Percentiles rank a stretch among this genome's conserved stretches.
phyloP scores from a whole-genome alignment of 2,888 invertebrate genomes.

The Xestia sexstrigata region DNA sequence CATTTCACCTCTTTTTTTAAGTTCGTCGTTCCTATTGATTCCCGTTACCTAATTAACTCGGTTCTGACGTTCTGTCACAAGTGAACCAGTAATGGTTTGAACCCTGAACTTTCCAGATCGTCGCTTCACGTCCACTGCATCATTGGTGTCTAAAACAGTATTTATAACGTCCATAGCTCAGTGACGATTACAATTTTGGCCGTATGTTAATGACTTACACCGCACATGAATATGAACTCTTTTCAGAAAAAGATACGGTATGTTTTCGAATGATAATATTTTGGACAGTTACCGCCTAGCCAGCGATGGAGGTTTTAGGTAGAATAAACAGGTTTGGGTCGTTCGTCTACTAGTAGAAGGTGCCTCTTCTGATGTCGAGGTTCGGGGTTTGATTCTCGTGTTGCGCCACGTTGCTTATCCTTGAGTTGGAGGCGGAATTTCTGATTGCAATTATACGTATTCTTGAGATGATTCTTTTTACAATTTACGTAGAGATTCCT shows the following conservation, averaged over 20 bases:
- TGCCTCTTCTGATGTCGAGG: constrained; percentile 61
- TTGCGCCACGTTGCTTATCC: constrained; percentile 53
- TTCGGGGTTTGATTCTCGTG: constrained; percentile 57
- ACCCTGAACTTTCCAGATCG: constrained; percentile 37
- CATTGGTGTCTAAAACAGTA: constrained; percentile 60
- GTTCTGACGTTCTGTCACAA: neutral
- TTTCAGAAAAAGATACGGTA: accelerated
- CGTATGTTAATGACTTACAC: constrained; percentile 47
- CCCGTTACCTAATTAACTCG: constrained; percentile 3
- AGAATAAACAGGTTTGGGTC: constrained; percentile 68
- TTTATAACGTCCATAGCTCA: constrained; percentile 58
- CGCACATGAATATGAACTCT: constrained; percentile 43
- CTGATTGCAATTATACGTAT: constrained; percentile 25
- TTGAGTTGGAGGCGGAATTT: constrained; percentile 45
- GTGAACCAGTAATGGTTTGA: constrained; percentile 28
- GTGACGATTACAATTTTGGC: constrained; percentile 64
- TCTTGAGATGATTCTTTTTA: constrained; percentile 4
- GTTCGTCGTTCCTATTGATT: constrained; percentile 29
- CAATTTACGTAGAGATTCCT: neutral
- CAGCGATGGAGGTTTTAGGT: constrained; percentile 65
- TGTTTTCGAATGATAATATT: constrained; percentile 30
- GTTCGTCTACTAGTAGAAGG: constrained; percentile 64
- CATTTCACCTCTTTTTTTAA: constrained; percentile 30
- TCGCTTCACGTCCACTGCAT: constrained; percentile 36
- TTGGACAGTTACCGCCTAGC: constrained; percentile 66